phyloP scores from a whole-genome alignment of 2,113 vertebrate genomes.

The Sigmodon hispidus region DNA sequence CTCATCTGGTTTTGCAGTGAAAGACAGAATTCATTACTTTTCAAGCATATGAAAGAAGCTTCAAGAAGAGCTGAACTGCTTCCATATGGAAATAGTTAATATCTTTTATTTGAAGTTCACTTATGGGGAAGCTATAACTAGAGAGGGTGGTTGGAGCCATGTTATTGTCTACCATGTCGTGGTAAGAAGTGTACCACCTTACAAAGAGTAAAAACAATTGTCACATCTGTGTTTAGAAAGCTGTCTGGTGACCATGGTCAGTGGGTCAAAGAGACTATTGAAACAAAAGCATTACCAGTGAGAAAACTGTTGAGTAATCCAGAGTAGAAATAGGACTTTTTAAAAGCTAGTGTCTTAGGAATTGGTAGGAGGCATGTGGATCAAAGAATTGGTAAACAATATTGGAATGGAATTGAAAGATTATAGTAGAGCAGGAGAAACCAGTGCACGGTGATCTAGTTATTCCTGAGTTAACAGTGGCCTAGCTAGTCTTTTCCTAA shows the following conservation, averaged over 20 bases:
- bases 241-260: neutral
- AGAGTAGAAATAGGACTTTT: conserved; percentile 10
- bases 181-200: neutral
- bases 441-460: neutral
- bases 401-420: conserved; percentile 39
- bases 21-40: conserved; percentile 44
- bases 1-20: neutral
- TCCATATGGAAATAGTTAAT: neutral
- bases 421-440: neutral
- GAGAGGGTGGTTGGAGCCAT: neutral
- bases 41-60: neutral
- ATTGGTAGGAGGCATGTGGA: neutral
- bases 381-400: neutral
- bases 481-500: conserved; percentile 33
- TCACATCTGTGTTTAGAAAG: neutral
- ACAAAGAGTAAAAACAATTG: neutral
- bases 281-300: neutral
- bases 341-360: neutral
- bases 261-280: neutral
- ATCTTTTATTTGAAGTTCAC: neutral
- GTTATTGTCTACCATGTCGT: neutral
- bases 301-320: neutral
- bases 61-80: neutral
- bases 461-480: neutral
- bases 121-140: conserved; percentile 15